Evolutionary conservation across 2,797 vertebrate genomes (phyloP).

Genomic region (Schizopygopsis malacanthus): DNA sequence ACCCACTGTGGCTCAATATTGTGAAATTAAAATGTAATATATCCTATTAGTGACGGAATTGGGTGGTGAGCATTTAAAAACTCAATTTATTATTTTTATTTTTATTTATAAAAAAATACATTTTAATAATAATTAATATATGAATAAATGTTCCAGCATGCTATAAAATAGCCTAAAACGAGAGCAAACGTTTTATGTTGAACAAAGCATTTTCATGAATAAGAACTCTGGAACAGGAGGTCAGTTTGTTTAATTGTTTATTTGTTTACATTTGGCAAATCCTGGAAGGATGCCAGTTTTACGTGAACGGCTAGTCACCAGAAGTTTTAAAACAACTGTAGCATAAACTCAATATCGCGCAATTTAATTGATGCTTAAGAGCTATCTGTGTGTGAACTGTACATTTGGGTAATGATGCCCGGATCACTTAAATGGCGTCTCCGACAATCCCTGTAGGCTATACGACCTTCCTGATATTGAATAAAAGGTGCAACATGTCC

Average conservation of each 20-base stretch:
- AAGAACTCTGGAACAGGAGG: not conserved
- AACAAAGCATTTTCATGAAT: not conserved
- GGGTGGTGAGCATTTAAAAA: not conserved
- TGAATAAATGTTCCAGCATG: no score
- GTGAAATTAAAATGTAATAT: not conserved
- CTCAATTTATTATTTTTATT: not conserved
- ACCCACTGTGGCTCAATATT: not conserved
- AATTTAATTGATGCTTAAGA: not conserved
- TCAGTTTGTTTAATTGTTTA: not conserved
- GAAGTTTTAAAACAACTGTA: not conserved
- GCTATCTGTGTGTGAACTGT: not conserved
- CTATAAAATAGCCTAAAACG: not conserved
- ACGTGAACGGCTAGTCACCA: not conserved
- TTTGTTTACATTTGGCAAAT: not conserved
- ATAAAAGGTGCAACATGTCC: conserved; percentile 2
- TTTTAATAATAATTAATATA: not conserved
- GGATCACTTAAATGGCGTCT: not conserved
- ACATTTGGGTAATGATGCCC: not conserved
- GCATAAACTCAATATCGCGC: not conserved
- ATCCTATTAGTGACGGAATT: no score
- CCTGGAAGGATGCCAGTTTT: not conserved
- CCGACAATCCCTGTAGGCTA: not conserved
- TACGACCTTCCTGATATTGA: conserved; percentile 20
- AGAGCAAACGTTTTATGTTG: not conserved
- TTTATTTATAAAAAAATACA: not conserved